phyloP scores from a whole-genome alignment of 2,797 vertebrate genomes.

The Leptoclinus maculatus region DNA sequence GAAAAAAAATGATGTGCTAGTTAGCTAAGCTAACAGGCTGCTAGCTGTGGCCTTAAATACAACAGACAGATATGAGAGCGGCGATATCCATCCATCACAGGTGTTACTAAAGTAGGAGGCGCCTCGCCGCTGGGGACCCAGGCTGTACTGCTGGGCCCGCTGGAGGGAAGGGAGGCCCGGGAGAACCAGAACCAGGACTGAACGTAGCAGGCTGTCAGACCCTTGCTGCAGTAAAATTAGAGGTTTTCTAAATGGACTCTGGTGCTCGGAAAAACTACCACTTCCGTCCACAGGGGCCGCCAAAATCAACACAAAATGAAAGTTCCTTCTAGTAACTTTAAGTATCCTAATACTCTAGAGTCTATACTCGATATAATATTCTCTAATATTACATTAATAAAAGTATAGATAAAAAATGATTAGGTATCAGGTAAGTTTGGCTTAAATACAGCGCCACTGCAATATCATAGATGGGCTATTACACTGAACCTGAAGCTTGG shows the following conservation, averaged over 20 bases:
- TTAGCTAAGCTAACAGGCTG: fast-evolving
- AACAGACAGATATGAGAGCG: neutral
- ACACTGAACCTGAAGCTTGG: neutral
- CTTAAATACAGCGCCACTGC: neutral
- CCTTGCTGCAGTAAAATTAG: too few species aligned
- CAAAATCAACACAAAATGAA: too few species aligned
- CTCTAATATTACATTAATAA: neutral
- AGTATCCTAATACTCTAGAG: neutral
- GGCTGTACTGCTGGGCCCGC: too few species aligned
- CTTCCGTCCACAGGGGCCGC: too few species aligned
- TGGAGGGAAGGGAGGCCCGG: too few species aligned
- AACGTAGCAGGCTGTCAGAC: too few species aligned
- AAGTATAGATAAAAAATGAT: neutral
- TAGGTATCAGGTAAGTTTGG: neutral
- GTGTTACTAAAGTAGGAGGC: neutral
- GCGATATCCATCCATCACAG: neutral
- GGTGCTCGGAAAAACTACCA: too few species aligned
- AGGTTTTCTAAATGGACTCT: too few species aligned
- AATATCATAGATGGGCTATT: neutral
- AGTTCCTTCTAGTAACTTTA: too few species aligned
- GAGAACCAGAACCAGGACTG: too few species aligned
- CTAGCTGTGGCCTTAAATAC: neutral
- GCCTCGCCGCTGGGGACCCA: too few species aligned
- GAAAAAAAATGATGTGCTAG: neutral
- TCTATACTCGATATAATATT: neutral